Conservation (phyloP, 2,797 vertebrate species). For the Pipistrellus pipistrellus region DNA sequence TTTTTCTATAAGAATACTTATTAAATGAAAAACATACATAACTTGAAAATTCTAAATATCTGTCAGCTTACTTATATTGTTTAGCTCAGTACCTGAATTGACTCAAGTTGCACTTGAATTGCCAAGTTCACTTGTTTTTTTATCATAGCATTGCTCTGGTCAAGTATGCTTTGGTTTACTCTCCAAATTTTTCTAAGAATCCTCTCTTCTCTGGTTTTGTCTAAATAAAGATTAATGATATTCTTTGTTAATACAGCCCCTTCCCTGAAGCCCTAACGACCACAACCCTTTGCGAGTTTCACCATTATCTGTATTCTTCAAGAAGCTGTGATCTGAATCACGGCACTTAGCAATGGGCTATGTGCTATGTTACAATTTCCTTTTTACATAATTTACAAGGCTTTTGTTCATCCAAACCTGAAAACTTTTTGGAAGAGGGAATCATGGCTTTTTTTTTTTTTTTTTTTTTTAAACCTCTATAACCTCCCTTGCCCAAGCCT, state of each 20-base stretch:
- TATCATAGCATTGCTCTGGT: not conserved
- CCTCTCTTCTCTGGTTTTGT: not conserved
- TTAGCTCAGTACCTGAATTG: not conserved
- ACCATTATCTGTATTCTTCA: not conserved
- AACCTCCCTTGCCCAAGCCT: not conserved
- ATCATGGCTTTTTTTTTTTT: not conserved
- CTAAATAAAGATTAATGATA: not conserved
- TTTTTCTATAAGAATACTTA: not conserved
- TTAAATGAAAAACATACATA: not conserved
- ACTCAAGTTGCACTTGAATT: not conserved
- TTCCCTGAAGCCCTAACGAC: not conserved
- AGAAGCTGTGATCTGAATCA: not conserved
- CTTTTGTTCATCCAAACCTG: not conserved
- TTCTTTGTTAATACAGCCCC: not conserved
- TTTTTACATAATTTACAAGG: not conserved
- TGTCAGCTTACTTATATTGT: not conserved
- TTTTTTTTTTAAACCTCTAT: not conserved
- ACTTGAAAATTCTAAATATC: constrained; percentile 4
- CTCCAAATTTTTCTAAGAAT: not conserved
- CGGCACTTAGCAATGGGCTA: not conserved
- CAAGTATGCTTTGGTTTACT: not conserved
- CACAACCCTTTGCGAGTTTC: not conserved
- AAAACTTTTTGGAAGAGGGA: not conserved
- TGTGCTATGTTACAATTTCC: not conserved
- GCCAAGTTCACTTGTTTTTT: constrained; percentile 23